Conservation (phyloP, 2,888 invertebrate species). For the Agriopis marginaria region DNA sequence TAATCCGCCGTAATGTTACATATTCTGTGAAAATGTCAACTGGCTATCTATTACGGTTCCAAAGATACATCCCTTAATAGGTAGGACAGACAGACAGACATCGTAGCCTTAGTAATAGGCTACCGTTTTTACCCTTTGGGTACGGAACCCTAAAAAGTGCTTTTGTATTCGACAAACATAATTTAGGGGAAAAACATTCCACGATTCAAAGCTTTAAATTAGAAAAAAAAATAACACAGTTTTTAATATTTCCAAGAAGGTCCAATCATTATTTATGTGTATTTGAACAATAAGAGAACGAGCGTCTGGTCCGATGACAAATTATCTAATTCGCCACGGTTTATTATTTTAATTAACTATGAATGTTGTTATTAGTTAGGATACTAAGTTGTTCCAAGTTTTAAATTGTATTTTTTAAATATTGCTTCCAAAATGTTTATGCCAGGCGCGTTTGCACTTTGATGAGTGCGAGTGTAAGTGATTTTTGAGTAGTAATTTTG, state of each 20-base stretch:
- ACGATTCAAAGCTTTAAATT: not conserved
- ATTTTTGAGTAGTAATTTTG: too few species aligned
- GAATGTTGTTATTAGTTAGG: conserved; percentile 52
- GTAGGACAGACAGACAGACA: too few species aligned
- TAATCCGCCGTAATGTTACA: too few species aligned
- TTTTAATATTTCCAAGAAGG: conserved; percentile 72
- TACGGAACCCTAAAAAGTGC: too few species aligned
- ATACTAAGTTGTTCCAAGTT: conserved; percentile 13
- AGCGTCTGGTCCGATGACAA: conserved; percentile 70
- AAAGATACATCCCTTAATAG: too few species aligned
- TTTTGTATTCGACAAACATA: not conserved
- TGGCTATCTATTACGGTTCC: too few species aligned
- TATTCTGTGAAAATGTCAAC: too few species aligned
- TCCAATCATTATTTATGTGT: conserved; percentile 68
- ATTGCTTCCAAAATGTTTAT: not conserved
- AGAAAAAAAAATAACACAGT: conserved; percentile 49
- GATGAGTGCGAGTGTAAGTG: too few species aligned
- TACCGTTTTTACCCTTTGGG: too few species aligned
- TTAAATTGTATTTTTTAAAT: conserved; percentile 24
- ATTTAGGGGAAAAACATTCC: not conserved
- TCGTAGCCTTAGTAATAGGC: too few species aligned
- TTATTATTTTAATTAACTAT: conserved; percentile 77
- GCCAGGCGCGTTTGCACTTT: too few species aligned
- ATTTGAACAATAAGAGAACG: conserved; percentile 62
- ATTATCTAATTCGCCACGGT: conserved; percentile 77